Percentiles rank a stretch among this genome's conserved stretches.
These are phyloP conservation scores for Spisula subtruncata DNA, from an alignment of 2,888 invertebrate genomes.

Conservation along the genomic window DNA sequence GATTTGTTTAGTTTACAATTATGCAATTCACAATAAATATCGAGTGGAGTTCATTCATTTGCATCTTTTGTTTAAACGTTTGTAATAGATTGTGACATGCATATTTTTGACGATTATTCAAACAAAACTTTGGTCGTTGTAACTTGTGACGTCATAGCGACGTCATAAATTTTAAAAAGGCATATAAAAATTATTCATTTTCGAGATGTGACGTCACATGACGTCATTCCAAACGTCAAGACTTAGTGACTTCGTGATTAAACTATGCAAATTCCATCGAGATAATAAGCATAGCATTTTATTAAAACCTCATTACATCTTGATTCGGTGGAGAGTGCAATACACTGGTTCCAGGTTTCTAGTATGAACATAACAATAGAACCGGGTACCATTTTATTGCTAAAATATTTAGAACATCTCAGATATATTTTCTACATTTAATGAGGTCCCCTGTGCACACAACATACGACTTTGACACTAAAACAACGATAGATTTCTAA, in stretches of 20 bases:
- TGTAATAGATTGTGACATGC: neutral
- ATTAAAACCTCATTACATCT: neutral
- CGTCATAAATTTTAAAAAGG: neutral
- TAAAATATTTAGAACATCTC: constrained; percentile 13
- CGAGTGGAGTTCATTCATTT: neutral
- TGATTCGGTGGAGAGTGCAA: neutral
- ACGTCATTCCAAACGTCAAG: neutral
- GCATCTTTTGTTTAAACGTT: neutral
- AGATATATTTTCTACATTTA: neutral
- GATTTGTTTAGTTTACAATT: neutral
- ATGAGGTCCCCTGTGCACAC: neutral
- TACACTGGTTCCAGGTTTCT: neutral
- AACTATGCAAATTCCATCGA: no score
- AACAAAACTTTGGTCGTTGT: neutral
- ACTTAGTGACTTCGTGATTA: no score
- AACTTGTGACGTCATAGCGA: neutral
- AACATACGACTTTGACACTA: constrained; percentile 20
- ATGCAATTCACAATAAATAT: neutral
- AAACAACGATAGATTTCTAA: neutral
- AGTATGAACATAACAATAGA: neutral
- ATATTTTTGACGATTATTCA: neutral
- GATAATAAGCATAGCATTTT: neutral
- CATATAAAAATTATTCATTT: no score
- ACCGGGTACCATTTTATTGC: constrained; percentile 15
- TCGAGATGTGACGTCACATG: no score